phyloP scores from a whole-genome alignment of 2,113 vertebrate genomes.

The Poeciliopsis occidentalis region DNA sequence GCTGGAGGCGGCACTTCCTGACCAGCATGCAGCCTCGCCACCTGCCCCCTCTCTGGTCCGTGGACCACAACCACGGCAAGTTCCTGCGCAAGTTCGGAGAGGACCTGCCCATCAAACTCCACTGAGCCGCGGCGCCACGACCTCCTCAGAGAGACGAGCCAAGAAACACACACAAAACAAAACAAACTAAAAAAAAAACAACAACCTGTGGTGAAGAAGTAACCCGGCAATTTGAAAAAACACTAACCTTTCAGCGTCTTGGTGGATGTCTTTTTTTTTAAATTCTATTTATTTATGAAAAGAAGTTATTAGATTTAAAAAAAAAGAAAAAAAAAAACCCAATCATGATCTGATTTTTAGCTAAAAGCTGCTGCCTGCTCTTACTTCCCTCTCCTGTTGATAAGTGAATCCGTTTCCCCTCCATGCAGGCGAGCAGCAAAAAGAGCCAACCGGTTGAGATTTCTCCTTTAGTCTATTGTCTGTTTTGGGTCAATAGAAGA shows the following conservation, averaged over 20 bases:
- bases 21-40: slow-evolving; percentile 88
- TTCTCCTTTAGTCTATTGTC: slow-evolving; percentile 28
- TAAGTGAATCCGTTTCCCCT: neutral
- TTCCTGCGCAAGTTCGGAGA: slow-evolving; percentile 90
- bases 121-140: slow-evolving; percentile 50
- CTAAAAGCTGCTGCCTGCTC: slow-evolving; percentile 68
- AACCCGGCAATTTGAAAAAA: too few species aligned
- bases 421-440: slow-evolving; percentile 54
- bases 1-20: slow-evolving; percentile 96
- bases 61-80: slow-evolving; percentile 94
- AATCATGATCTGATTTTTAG: slow-evolving; percentile 55
- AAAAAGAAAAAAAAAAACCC: neutral
- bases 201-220: too few species aligned
- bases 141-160: too few species aligned
- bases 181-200: too few species aligned
- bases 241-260: too few species aligned
- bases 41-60: slow-evolving; percentile 92
- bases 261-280: slow-evolving; percentile 33
- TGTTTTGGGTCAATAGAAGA: slow-evolving; percentile 48
- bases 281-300: slow-evolving; percentile 55
- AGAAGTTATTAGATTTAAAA: neutral
- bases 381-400: slow-evolving; percentile 23
- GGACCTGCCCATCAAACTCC: slow-evolving; percentile 84
- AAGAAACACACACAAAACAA: too few species aligned
- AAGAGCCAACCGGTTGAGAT: too few species aligned